Evolutionary conservation across 2,888 invertebrate genomes (phyloP).

Genomic region (Rhingia rostrata): DNA sequence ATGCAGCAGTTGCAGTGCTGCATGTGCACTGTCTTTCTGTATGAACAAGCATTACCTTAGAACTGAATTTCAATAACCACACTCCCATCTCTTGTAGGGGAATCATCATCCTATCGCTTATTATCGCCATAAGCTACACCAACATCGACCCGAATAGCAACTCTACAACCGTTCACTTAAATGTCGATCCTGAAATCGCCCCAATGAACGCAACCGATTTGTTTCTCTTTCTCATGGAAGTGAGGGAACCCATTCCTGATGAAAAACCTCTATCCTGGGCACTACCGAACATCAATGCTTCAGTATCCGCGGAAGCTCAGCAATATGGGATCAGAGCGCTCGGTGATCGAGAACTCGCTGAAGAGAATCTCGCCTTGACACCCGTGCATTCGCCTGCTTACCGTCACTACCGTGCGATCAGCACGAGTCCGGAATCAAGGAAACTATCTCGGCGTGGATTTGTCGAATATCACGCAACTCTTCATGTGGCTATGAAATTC

Average conservation of each 20-base stretch:
- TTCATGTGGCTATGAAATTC: constrained; percentile 84
- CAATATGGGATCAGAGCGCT: constrained; percentile 85
- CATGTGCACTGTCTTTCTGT: constrained; percentile 88
- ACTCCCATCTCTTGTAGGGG: constrained; percentile 53
- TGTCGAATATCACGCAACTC: constrained; percentile 88
- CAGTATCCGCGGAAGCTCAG: constrained; percentile 84
- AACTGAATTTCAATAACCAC: not conserved
- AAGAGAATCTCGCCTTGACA: constrained; percentile 83
- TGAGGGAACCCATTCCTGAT: constrained; percentile 65
- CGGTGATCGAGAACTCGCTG: constrained; percentile 84
- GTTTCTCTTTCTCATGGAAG: constrained; percentile 38
- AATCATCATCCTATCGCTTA: constrained; percentile 70
- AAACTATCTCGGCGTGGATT: constrained; percentile 87
- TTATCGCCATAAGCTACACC: constrained; percentile 73
- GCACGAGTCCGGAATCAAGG: constrained; percentile 86
- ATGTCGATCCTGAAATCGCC: not conserved
- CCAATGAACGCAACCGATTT: constrained; percentile 60
- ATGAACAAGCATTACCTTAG: constrained; percentile 41
- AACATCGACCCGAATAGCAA: constrained; percentile 34
- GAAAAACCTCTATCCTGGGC: constrained; percentile 65
- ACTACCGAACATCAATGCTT: constrained; percentile 74
- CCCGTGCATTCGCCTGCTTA: constrained; percentile 86
- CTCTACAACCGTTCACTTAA: constrained; percentile 34
- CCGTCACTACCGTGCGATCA: constrained; percentile 88
- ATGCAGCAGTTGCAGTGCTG: constrained; percentile 88